These are phyloP conservation scores for Calephelis nemesis DNA, from an alignment of 1,140 invertebrate species.

Conservation along the genomic window DNA sequence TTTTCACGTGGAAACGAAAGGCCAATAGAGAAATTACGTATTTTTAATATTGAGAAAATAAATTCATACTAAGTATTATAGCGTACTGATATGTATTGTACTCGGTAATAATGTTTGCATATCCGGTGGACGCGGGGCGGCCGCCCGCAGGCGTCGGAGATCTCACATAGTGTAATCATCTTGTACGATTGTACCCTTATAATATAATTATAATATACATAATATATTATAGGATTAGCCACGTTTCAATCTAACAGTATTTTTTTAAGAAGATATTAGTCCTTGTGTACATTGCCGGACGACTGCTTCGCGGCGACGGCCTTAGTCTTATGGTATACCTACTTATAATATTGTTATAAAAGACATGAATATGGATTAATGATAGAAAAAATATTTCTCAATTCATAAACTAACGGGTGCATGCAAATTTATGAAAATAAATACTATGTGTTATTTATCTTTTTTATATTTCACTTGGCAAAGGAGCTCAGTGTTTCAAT, in stretches of 20 bases:
- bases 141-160: constrained; percentile 68
- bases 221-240: constrained; percentile 75
- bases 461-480: constrained; percentile 76
- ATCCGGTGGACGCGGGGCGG: constrained; percentile 70
- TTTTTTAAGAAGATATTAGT: constrained; percentile 79
- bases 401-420: constrained; percentile 76
- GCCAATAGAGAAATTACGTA: constrained; percentile 78
- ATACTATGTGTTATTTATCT: constrained; percentile 78
- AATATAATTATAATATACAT: constrained; percentile 70
- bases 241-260: constrained; percentile 79
- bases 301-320: constrained; percentile 56
- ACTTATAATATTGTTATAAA: constrained; percentile 75
- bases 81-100: constrained; percentile 70
- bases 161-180: constrained; percentile 76
- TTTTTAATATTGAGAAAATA: constrained; percentile 76
- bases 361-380: constrained; percentile 74
- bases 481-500: constrained; percentile 68
- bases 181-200: constrained; percentile 71
- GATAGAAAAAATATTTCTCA: constrained; percentile 77
- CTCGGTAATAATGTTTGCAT: constrained; percentile 69
- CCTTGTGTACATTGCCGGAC: constrained; percentile 72
- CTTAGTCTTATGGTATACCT: constrained; percentile 74
- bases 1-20: constrained; percentile 73
- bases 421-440: constrained; percentile 72
- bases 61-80: constrained; percentile 69